These are phyloP conservation scores for Aphelocoma coerulescens DNA, from an alignment of 2,113 vertebrate genomes.

Conservation along the genomic window DNA sequence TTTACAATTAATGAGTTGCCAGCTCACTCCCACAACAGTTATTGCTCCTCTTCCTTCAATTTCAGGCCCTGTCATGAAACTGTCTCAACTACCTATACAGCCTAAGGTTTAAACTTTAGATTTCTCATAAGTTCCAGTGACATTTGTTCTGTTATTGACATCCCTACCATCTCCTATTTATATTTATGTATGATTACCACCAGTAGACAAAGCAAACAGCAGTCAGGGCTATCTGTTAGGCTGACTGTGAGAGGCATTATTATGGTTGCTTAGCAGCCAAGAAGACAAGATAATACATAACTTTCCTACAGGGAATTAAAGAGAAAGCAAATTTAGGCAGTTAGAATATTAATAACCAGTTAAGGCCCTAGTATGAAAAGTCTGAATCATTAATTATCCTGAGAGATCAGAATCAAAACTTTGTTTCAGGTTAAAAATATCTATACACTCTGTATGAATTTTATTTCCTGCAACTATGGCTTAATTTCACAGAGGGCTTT, in stretches of 20 bases:
- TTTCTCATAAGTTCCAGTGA: background rate
- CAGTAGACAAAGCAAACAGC: background rate
- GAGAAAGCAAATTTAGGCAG: background rate
- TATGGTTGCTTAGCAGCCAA: constrained; percentile 7
- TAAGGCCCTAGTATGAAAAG: background rate
- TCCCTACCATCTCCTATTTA: background rate
- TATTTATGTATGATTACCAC: background rate
- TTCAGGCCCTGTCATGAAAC: background rate
- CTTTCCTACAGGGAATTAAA: background rate
- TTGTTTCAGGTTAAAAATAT: background rate
- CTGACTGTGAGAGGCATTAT: background rate
- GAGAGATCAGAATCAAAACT: background rate
- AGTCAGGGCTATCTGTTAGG: background rate
- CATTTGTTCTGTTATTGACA: background rate
- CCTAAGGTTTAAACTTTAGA: background rate
- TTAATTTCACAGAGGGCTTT: background rate
- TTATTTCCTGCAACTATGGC: background rate
- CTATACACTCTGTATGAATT: background rate
- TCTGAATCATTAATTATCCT: background rate
- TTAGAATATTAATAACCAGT: background rate
- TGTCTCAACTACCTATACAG: background rate
- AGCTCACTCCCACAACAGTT: background rate
- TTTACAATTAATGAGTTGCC: background rate
- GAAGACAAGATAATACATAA: background rate
- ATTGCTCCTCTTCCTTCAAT: background rate